phyloP scores from a whole-genome alignment of 2,888 invertebrate genomes.

The Brenthis ino region DNA sequence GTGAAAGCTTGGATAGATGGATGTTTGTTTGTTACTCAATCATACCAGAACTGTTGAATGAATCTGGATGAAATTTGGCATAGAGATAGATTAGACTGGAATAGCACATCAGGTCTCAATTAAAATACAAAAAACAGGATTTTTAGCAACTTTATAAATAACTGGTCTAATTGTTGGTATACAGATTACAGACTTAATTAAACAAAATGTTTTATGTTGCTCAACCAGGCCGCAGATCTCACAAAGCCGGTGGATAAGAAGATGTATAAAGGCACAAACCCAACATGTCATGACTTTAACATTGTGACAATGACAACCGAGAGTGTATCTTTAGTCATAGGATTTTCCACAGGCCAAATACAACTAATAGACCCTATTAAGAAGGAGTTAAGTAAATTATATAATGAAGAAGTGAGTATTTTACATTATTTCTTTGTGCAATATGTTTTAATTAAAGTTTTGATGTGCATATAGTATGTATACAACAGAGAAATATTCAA shows the following conservation, averaged over 20 bases:
- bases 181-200: background rate
- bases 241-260: conserved; percentile 99
- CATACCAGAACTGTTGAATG: too few relatives aligned
- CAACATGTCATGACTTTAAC: conserved; percentile 99
- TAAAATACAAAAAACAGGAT: too few relatives aligned
- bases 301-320: conserved; percentile 90
- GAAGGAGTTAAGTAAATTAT: conserved; percentile 97
- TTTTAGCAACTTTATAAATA: too few relatives aligned
- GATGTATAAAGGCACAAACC: conserved; percentile 99
- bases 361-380: conserved; percentile 98
- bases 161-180: too few relatives aligned
- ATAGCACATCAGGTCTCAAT: too few relatives aligned
- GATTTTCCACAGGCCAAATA: conserved; percentile 99
- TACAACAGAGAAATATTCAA: too few relatives aligned
- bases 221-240: conserved; percentile 92
- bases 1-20: too few relatives aligned
- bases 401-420: conserved; percentile 96
- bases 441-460: background rate
- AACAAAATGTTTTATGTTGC: background rate
- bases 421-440: background rate
- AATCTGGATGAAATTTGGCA: too few relatives aligned
- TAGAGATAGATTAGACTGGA: too few relatives aligned
- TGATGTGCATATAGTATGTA: too few relatives aligned
- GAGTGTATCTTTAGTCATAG: conserved; percentile 94
- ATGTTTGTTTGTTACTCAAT: too few relatives aligned